Conservation (phyloP, 2,797 vertebrate species). For the Prunella strophiata region DNA sequence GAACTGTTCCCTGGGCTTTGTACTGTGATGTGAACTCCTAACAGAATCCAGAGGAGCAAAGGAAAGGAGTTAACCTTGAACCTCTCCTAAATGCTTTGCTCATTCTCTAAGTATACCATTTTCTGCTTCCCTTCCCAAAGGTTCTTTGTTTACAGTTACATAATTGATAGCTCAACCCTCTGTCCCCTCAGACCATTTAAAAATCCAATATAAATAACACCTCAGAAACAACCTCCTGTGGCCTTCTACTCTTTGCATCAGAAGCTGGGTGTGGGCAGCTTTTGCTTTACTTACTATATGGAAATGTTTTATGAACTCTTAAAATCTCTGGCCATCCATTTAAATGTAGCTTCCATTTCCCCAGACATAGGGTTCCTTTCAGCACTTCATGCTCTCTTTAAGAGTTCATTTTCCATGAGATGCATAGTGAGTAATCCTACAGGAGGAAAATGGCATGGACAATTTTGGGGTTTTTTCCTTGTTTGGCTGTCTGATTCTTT, state of each 20-base stretch:
- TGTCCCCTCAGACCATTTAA: constrained; percentile 60
- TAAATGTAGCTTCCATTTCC: not conserved
- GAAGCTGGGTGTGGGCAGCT: not conserved
- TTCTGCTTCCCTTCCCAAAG: constrained; percentile 64
- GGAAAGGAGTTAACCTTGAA: constrained; percentile 63
- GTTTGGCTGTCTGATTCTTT: not conserved
- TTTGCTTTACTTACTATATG: not conserved
- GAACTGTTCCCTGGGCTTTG: constrained; percentile 29
- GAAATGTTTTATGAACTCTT: constrained; percentile 18
- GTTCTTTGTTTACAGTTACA: constrained; percentile 59
- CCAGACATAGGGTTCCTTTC: not conserved
- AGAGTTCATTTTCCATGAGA: not conserved
- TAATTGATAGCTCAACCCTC: constrained; percentile 65
- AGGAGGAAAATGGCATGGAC: not conserved
- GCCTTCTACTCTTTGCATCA: constrained; percentile 46
- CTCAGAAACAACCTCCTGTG: constrained; percentile 46
- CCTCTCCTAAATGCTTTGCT: constrained; percentile 52
- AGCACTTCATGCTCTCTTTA: not conserved
- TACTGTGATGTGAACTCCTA: not conserved
- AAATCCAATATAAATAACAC: constrained; percentile 65
- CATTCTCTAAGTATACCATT: constrained; percentile 41
- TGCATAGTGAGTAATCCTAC: not conserved
- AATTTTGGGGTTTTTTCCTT: not conserved
- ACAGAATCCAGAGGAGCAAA: not conserved
- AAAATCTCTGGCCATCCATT: not conserved